Percentiles rank a stretch among this genome's conserved stretches.
phyloP scores from a whole-genome alignment of 2,113 vertebrate species.

The Smithornis capensis region DNA sequence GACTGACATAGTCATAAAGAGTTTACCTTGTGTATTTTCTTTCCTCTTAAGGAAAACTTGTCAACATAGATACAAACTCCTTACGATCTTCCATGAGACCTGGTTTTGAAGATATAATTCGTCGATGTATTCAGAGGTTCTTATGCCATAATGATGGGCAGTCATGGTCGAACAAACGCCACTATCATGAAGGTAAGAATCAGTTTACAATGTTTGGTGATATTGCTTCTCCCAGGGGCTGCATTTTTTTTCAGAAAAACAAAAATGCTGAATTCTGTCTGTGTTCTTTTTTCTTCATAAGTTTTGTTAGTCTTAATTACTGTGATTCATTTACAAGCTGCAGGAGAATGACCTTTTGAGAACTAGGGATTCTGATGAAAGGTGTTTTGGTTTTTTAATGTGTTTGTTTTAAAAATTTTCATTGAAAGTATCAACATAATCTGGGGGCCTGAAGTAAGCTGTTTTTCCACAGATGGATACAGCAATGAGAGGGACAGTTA shows the following conservation, averaged over 20 bases:
- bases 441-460: not conserved
- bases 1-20: not conserved
- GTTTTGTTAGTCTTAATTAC: not conserved
- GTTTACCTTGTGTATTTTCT: not conserved
- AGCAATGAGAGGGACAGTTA: not conserved
- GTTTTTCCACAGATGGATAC: not conserved
- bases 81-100: conserved; percentile 93
- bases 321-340: not conserved
- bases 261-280: not conserved
- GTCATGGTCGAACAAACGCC: conserved; percentile 92
- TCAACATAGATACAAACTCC: conserved; percentile 92
- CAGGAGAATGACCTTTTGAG: not conserved
- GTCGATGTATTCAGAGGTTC: conserved; percentile 94
- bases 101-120: conserved; percentile 93
- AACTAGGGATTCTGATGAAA: not conserved
- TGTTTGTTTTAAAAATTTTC: not conserved
- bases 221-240: not conserved
- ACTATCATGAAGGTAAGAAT: conserved; percentile 91
- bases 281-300: not conserved
- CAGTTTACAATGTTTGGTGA: not conserved
- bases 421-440: not conserved
- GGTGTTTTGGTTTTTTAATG: not conserved
- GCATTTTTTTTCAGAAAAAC: not conserved
- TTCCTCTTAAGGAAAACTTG: conserved; percentile 86
- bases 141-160: conserved; percentile 91